phyloP scores from a whole-genome alignment of 2,888 invertebrate genomes.

The Hyposoter didymator region DNA sequence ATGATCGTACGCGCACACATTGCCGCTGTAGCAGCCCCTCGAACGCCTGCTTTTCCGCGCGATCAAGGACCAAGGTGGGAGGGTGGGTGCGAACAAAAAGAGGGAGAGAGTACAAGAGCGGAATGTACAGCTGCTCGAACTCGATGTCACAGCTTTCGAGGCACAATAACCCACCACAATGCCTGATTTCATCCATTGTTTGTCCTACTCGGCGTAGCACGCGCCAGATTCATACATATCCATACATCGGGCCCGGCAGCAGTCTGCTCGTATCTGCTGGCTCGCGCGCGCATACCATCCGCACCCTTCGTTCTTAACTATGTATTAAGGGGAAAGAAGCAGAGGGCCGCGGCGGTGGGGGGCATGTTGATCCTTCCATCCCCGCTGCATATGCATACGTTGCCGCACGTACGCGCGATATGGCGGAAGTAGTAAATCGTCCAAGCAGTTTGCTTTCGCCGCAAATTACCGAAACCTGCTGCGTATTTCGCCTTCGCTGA shows the following conservation, averaged over 20 bases:
- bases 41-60: conserved; percentile 35
- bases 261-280: conserved; percentile 15
- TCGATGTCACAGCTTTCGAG: conserved; percentile 82
- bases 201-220: conserved; percentile 76
- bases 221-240: conserved; percentile 74
- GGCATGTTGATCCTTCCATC: too few species aligned
- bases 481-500: background rate
- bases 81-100: conserved; percentile 50
- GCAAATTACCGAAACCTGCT: too few species aligned
- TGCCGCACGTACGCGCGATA: too few species aligned
- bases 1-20: background rate
- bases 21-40: conserved; percentile 53
- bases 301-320: background rate
- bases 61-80: conserved; percentile 11
- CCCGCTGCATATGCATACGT: too few species aligned
- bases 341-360: too few species aligned
- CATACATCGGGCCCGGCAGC: conserved; percentile 53
- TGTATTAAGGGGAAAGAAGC: background rate
- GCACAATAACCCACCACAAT: conserved; percentile 81
- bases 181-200: conserved; percentile 83
- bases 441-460: background rate
- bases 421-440: background rate
- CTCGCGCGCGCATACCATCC: background rate
- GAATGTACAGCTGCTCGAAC: conserved; percentile 80
- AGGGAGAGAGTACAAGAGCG: conserved; percentile 48